phyloP scores from a whole-genome alignment of 2,113 vertebrate genomes.

The Ranitomeya imitator region DNA sequence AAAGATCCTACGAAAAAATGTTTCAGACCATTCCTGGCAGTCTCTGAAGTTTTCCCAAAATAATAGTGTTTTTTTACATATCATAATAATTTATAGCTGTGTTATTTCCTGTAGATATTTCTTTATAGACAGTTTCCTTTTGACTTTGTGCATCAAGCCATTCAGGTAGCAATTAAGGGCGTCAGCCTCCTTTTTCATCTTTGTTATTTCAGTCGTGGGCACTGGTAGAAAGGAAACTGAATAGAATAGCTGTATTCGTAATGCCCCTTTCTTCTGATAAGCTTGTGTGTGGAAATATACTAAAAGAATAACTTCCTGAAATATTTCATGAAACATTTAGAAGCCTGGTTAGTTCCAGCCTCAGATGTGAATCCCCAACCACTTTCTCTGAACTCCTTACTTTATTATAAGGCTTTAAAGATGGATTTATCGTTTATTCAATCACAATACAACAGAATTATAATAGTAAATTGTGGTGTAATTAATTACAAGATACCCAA shows the following conservation, averaged over 20 bases:
- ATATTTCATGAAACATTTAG: constrained; percentile 64
- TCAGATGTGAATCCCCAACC: not conserved
- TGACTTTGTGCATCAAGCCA: constrained; percentile 65
- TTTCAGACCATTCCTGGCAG: not conserved
- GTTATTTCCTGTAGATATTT: constrained; percentile 60
- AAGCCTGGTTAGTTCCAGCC: constrained; percentile 35
- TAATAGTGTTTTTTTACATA: constrained; percentile 36
- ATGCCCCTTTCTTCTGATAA: constrained; percentile 71
- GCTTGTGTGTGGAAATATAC: constrained; percentile 79
- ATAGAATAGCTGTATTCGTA: constrained; percentile 75
- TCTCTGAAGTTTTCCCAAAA: constrained; percentile 23
- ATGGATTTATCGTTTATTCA: not conserved
- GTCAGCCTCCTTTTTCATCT: constrained; percentile 76
- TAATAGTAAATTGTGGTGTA: not conserved
- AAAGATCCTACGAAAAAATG: not conserved
- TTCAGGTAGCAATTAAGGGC: constrained; percentile 68
- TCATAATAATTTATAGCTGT: constrained; percentile 51
- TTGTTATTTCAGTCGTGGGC: constrained; percentile 76
- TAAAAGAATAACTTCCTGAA: constrained; percentile 83
- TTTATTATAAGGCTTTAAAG: not conserved
- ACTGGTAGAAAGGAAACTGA: constrained; percentile 75
- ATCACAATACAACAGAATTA: not conserved
- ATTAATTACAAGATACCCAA: not conserved
- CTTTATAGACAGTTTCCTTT: constrained; percentile 64
- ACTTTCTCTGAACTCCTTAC: not conserved